Base-by-base conservation (phyloP, 2,797 vertebrate genomes). In the Karalla daura region DNA sequence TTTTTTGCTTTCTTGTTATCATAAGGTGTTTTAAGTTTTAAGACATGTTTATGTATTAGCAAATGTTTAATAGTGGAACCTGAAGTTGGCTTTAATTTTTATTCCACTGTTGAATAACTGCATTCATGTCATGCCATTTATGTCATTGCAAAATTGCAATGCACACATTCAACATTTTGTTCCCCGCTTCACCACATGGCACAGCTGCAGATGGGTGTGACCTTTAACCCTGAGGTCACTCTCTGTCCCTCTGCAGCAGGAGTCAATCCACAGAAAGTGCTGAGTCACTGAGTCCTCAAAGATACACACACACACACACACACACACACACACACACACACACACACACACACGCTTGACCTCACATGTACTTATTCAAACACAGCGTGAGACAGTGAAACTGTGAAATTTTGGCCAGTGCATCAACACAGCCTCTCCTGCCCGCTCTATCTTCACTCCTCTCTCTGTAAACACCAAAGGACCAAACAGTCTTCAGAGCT, bases 221-320 rank as follows among this genome's bases (percentile, higher is more conserved):
- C 62, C 63, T 81, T 80, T 85, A 28, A 80, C 78, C 81, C 10
- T 50, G 64, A 69, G 70, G 65, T 76, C 78, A 74, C 50, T 12
- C 9, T 24, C 51, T 44, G 62, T 69, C 62, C 30, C 66, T 7
- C 44, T 21, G 49, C 51, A 54, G 58, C 54, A 41, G 32, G 69
- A 35, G 64, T 79, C 80, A 81, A 32, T 62, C 58, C 41, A 18
- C 36, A 75, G 50, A 83, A 30, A 75, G 70, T 52, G 77, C 86
- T 81, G 86, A 86, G 27, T 84, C 81, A 74, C 62, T 64, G n/a
- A n/a, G 27, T 67, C 40, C 55, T 18, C 25, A 65, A 45, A 74
- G 23, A 37, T 28, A 54, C 36, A 53, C 50, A 28, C 53, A 35
- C 36, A 51, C 30, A 58, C 15, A 66, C 56, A 24, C 37, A 35